Conservation (phyloP, 2,797 vertebrate genomes). For the Rhinoraja longicauda region DNA sequence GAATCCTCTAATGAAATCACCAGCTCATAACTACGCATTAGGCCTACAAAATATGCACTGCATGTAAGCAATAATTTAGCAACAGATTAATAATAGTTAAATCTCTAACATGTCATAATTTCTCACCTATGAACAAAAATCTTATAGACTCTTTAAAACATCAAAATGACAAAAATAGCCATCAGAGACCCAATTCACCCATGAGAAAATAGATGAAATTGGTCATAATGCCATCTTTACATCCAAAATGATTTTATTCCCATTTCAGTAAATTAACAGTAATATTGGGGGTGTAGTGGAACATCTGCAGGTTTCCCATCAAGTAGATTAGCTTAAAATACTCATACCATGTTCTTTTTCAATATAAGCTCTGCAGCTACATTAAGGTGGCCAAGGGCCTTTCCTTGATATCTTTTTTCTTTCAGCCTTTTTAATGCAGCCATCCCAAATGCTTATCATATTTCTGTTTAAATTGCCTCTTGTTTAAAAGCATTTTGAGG, state of each 20-base stretch:
- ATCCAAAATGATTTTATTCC: background rate
- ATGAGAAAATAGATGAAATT: background rate
- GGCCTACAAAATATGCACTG: too few species aligned
- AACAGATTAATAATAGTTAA: background rate
- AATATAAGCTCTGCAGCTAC: background rate
- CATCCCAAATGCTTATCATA: background rate
- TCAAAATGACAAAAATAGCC: background rate
- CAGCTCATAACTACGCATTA: background rate
- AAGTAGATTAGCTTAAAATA: background rate
- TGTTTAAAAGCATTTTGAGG: background rate
- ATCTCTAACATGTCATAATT: background rate
- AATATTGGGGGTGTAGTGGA: background rate
- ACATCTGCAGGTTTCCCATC: background rate
- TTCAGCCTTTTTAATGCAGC: background rate
- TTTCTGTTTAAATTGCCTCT: background rate
- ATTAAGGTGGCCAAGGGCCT: background rate
- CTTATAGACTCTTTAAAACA: background rate
- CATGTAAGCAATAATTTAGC: background rate
- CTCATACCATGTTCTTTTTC: background rate
- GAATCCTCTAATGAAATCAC: background rate
- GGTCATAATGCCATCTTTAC: background rate
- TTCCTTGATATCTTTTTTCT: background rate
- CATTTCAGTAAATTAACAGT: background rate
- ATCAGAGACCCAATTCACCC: background rate
- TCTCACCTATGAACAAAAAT: background rate